phyloP scores from a whole-genome alignment of 2,113 vertebrate species.

The Melospiza georgiana region DNA sequence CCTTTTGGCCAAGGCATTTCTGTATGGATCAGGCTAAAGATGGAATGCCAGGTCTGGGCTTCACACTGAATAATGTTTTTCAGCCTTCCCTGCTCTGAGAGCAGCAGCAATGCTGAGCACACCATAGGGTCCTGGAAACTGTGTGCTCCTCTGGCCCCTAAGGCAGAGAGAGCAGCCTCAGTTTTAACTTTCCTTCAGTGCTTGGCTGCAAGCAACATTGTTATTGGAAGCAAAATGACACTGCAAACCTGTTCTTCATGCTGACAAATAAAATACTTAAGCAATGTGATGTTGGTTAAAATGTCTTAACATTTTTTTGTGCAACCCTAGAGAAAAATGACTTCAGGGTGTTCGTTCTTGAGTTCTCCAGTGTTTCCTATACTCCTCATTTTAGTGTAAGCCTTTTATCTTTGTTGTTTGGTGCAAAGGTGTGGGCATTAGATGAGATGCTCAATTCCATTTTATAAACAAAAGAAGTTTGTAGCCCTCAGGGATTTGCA shows the following conservation, averaged over 20 bases:
- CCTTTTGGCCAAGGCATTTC: background rate
- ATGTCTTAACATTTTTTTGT: background rate
- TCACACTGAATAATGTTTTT: background rate
- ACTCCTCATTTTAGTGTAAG: background rate
- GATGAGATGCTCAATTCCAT: background rate
- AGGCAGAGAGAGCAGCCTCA: background rate
- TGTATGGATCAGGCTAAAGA: background rate
- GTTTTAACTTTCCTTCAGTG: background rate
- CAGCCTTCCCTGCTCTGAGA: background rate
- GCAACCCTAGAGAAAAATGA: background rate
- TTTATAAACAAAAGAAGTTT: background rate
- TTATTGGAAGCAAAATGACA: background rate
- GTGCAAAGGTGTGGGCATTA: background rate
- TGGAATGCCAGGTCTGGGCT: background rate
- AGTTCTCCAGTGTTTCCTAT: background rate
- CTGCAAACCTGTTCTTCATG: background rate
- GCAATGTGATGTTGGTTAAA: background rate
- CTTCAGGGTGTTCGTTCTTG: background rate
- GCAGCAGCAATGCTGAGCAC: background rate
- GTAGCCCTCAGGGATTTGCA: background rate
- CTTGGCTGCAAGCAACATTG: background rate
- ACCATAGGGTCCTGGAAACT: background rate
- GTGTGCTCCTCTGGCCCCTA: background rate
- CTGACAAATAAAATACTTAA: background rate
- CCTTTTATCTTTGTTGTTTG: slow-evolving; percentile 25